Conservation (phyloP, 2,888 invertebrate species). For the Athalia circularis region DNA sequence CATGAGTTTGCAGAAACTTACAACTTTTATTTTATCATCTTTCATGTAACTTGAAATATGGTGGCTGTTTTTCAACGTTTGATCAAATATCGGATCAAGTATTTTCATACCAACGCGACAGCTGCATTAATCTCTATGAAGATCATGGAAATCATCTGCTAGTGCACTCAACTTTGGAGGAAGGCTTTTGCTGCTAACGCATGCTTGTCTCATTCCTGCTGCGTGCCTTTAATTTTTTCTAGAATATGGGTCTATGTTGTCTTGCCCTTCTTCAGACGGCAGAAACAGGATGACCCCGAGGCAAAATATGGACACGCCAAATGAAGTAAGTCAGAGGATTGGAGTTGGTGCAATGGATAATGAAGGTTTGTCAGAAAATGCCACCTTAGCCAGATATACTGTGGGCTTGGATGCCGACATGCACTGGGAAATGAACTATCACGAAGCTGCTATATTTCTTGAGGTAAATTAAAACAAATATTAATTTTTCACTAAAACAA, state of each 20-base stretch:
- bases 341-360: slow-evolving; percentile 57
- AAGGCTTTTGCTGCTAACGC: slow-evolving; percentile 54
- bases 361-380: slow-evolving; percentile 64
- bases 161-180: slow-evolving; percentile 26
- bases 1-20: not conserved
- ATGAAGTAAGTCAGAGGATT: slow-evolving; percentile 62
- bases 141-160: slow-evolving; percentile 13
- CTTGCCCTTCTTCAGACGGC: slow-evolving; percentile 69
- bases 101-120: not conserved
- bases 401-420: slow-evolving; percentile 67
- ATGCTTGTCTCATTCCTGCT: slow-evolving; percentile 51
- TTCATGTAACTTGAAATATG: not conserved
- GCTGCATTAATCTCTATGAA: not conserved
- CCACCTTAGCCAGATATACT: slow-evolving; percentile 62
- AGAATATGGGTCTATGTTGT: slow-evolving; percentile 73
- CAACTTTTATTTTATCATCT: not conserved
- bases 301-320: slow-evolving; percentile 58
- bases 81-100: not conserved
- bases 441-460: slow-evolving; percentile 91
- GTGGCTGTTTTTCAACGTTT: slow-evolving; percentile 7
- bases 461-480: slow-evolving; percentile 77
- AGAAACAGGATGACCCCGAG: slow-evolving; percentile 60
- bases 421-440: slow-evolving; percentile 93
- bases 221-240: slow-evolving; percentile 63
- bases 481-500: not conserved